phyloP scores from a whole-genome alignment of 1,140 invertebrate genomes.

The Panulirus ornatus region DNA sequence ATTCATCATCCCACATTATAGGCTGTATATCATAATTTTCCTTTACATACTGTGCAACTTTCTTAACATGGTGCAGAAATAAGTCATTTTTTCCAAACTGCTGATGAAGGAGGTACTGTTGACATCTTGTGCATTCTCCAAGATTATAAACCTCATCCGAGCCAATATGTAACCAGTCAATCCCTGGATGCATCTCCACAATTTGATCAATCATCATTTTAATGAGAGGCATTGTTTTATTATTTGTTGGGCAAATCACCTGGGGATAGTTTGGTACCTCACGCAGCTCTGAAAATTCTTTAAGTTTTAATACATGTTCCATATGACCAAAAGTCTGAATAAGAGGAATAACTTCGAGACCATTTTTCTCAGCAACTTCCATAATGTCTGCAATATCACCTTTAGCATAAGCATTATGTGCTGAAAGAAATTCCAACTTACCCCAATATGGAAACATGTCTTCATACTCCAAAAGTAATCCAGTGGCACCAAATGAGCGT shows the following conservation, averaged over 20 bases:
- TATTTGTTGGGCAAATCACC: conserved; percentile 89
- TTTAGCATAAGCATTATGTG: conserved; percentile 87
- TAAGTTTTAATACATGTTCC: conserved; percentile 92
- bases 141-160: conserved; percentile 85
- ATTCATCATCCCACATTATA: conserved; percentile 98
- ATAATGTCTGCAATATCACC: conserved; percentile 85
- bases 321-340: conserved; percentile 97
- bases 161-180: conserved; percentile 82
- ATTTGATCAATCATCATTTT: conserved; percentile 90
- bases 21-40: conserved; percentile 79
- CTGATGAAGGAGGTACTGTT: conserved; percentile 80
- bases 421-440: conserved; percentile 83
- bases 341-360: conserved; percentile 91
- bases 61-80: conserved; percentile 77
- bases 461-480: conserved; percentile 94
- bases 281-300: conserved; percentile 86
- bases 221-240: conserved; percentile 85
- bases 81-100: conserved; percentile 74
- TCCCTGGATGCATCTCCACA: conserved; percentile 80
- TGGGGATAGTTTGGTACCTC: conserved; percentile 89
- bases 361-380: conserved; percentile 82
- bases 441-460: conserved; percentile 97
- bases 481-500: conserved; percentile 79
- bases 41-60: conserved; percentile 79
- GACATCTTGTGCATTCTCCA: conserved; percentile 87